phyloP scores from a whole-genome alignment of 1,140 invertebrate genomes.

The Microplitis mediator region DNA sequence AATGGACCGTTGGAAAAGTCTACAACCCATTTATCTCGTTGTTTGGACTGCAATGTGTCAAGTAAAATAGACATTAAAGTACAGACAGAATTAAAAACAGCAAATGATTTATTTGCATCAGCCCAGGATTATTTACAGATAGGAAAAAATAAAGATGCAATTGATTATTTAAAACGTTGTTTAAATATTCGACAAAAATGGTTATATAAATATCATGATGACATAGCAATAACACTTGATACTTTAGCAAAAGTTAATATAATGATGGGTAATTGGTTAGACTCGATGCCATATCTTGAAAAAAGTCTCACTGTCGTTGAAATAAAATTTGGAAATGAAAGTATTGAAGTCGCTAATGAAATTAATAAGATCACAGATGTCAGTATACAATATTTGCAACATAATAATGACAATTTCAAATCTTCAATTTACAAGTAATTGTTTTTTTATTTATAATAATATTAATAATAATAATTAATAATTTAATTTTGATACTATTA shows the following conservation, averaged over 20 bases:
- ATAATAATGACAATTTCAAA: conserved; percentile 33
- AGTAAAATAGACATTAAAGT: conserved; percentile 34
- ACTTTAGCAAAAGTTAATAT: conserved; percentile 63
- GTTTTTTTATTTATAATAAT: conserved; percentile 12
- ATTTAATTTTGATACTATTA: conserved; percentile 10
- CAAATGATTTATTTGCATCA: conserved; percentile 49
- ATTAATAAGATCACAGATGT: conserved; percentile 61
- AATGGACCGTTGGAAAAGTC: conserved; percentile 42
- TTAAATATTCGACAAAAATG: conserved; percentile 52
- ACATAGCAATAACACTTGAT: conserved; percentile 60
- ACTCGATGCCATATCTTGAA: conserved; percentile 59
- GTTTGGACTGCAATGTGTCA: conserved; percentile 46
- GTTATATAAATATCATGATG: conserved; percentile 61
- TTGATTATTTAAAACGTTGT: conserved; percentile 52
- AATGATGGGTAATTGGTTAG: conserved; percentile 51
- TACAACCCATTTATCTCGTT: conserved; percentile 32
- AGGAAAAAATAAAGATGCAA: conserved; percentile 37
- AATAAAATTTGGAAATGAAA: conserved; percentile 63
- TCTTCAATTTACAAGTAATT: conserved; percentile 48
- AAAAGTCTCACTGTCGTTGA: conserved; percentile 58
- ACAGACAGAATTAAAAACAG: conserved; percentile 48
- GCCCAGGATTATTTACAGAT: conserved; percentile 36
- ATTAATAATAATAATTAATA: not conserved
- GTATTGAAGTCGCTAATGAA: conserved; percentile 66
- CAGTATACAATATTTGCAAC: conserved; percentile 47